Conservation (phyloP, 2,888 invertebrate species). For the Folsomia manolachei region DNA sequence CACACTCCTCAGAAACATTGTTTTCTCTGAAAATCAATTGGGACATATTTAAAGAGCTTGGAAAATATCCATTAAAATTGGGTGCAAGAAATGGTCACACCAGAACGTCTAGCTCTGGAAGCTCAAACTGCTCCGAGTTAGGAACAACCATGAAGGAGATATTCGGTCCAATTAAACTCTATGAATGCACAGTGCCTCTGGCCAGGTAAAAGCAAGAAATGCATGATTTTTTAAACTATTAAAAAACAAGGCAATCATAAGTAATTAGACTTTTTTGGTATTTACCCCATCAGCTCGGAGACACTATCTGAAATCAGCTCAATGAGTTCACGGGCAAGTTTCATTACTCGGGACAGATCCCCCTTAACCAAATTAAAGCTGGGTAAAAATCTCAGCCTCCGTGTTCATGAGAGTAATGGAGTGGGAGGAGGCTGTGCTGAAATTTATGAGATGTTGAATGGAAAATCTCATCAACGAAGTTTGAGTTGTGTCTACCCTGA, state of each 20-base stretch:
- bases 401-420: constrained; percentile 31
- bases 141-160: constrained; percentile 50
- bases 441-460: constrained; percentile 24
- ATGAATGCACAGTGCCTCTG: constrained; percentile 71
- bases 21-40: constrained; percentile 48
- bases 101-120: constrained; percentile 54
- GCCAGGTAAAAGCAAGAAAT: constrained; percentile 61
- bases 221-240: too few relatives aligned
- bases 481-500: constrained; percentile 49
- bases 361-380: constrained; percentile 43
- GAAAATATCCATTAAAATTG: constrained; percentile 40
- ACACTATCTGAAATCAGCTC: constrained; percentile 78
- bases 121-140: constrained; percentile 50
- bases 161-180: constrained; percentile 55
- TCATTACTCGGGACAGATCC: constrained; percentile 51
- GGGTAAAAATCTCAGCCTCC: constrained; percentile 32
- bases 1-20: constrained; percentile 34
- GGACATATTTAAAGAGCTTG: constrained; percentile 49
- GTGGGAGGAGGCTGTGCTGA: constrained; percentile 7
- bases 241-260: background rate
- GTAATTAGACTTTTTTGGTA: too few relatives aligned
- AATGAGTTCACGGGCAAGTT: constrained; percentile 67
- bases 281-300: too few relatives aligned
- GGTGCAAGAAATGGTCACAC: constrained; percentile 41
- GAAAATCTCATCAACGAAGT: constrained; percentile 41